Evolutionary conservation across 2,113 vertebrate genomes (phyloP).

Genomic region (Steatornis caripensis): DNA sequence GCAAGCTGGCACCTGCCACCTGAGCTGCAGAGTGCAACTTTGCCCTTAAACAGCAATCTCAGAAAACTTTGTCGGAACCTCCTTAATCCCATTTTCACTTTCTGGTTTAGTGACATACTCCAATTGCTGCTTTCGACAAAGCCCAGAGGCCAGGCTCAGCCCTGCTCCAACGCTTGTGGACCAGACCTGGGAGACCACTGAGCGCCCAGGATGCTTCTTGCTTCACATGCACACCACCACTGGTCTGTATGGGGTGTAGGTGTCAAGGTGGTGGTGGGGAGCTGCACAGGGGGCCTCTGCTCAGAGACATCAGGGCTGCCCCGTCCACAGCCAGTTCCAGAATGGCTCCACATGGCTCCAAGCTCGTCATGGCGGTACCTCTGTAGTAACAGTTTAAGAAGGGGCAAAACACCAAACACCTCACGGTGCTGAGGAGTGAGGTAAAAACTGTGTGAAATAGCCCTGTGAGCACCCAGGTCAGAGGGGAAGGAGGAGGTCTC

Average conservation of each 20-base stretch:
- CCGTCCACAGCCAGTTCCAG: not conserved
- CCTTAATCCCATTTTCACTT: not conserved
- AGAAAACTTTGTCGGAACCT: not conserved
- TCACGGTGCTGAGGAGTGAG: not conserved
- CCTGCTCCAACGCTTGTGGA: rapidly evolving
- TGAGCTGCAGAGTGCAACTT: not conserved
- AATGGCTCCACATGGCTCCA: rapidly evolving
- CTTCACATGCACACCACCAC: rapidly evolving
- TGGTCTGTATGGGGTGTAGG: not conserved
- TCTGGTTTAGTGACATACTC: not conserved
- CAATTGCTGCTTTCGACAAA: not conserved
- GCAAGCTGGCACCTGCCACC: not conserved
- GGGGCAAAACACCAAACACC: not conserved
- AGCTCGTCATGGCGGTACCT: rapidly evolving
- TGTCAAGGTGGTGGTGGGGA: not conserved
- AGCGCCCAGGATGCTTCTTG: not conserved
- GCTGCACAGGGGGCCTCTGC: not conserved
- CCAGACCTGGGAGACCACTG: not conserved
- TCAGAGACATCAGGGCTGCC: not conserved
- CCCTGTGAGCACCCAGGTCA: not conserved
- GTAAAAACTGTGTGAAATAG: not conserved
- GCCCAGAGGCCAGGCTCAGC: not conserved
- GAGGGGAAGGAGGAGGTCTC: not conserved
- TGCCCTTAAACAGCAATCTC: not conserved
- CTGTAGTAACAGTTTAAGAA: not conserved